Evolutionary conservation across 1,140 invertebrate genomes (phyloP).

Genomic region (Drosophila equinoxialis): DNA sequence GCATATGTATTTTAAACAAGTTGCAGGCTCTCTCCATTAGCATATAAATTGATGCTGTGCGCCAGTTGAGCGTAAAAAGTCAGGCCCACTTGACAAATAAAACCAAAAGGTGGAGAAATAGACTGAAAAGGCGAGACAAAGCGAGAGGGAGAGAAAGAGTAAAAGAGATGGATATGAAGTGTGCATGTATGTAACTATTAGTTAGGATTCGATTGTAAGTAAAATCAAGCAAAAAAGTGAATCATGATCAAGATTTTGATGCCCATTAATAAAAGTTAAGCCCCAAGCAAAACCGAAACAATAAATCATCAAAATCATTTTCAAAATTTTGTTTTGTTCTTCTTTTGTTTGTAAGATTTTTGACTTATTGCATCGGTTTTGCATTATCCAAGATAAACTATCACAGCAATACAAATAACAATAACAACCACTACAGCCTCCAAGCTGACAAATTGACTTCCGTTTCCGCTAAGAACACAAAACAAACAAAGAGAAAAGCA

Average conservation of each 20-base stretch:
- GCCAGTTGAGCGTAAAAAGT: conserved; percentile 54
- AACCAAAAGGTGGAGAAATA: background rate
- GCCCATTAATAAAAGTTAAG: conserved; percentile 31
- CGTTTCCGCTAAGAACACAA: conserved; percentile 65
- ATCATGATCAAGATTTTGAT: conserved; percentile 19
- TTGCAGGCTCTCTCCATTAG: conserved; percentile 64
- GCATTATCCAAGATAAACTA: background rate
- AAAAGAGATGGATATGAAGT: background rate
- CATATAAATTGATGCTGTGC: conserved; percentile 71
- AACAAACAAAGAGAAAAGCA: conserved; percentile 19
- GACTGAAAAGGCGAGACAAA: too few relatives aligned
- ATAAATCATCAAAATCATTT: background rate
- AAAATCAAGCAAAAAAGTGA: background rate
- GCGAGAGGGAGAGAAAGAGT: background rate
- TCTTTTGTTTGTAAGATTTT: background rate
- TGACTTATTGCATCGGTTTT: background rate
- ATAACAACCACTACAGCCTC: conserved; percentile 36
- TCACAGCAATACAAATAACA: background rate
- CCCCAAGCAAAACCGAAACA: background rate
- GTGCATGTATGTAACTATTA: conserved; percentile 41
- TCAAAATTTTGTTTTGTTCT: too few relatives aligned
- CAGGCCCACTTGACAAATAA: conserved; percentile 20
- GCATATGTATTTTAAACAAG: conserved; percentile 75
- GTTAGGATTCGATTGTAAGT: conserved; percentile 47
- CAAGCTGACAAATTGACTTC: conserved; percentile 79